Evolutionary conservation across 2,888 invertebrate genomes (phyloP), one percentile per base, ranked within the genome.

Genomic region (Parnassius glacialis): DNA sequence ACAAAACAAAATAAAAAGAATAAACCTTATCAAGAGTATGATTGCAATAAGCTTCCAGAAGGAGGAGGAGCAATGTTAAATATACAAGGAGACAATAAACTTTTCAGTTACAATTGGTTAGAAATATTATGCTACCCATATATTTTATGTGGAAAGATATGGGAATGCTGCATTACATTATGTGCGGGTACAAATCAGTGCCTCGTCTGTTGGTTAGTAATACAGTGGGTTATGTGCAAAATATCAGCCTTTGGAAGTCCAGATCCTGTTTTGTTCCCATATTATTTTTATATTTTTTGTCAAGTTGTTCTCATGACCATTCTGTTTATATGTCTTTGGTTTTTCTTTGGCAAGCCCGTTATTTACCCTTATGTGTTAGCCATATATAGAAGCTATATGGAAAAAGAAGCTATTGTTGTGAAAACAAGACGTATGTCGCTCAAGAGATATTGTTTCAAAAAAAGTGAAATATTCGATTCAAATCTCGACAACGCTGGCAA

Each of bases 91-190:
- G 25, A 54, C 3, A 84, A 85, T 20, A 83, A 85, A 57, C 76
- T 83, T 0, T 83, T 84, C 59, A 68, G 71, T 50, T 82, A 80
- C 52, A 85, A 85, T 44, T 86, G 85, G 85, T 85, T 86, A 81
- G 87, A 89, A 71, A 78, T 88, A 0, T 84, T 84, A 52, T 89
- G 87, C 71, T 87, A 86, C 62, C 90, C 90, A 0, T 88, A 86
- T 47, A 81, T 85, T 62, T 51, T 90, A 10, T 81, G 83, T 57
- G 70, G 80, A 0, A 74, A 84, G 52, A 54, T 87, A 34, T 87
- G 84, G 82, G 83, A 84, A 11, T 84, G 80, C 62, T 85, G 78
- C 45, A 67, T 81, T 0, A 72, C 84, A 0, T 54, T 89, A 25
- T 88, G 84, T 57, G 74, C 84, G 0, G 85, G 88, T 0, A 80